Evolutionary conservation across 1,140 invertebrate genomes (phyloP).

Genomic region (Drosophila burlai): DNA sequence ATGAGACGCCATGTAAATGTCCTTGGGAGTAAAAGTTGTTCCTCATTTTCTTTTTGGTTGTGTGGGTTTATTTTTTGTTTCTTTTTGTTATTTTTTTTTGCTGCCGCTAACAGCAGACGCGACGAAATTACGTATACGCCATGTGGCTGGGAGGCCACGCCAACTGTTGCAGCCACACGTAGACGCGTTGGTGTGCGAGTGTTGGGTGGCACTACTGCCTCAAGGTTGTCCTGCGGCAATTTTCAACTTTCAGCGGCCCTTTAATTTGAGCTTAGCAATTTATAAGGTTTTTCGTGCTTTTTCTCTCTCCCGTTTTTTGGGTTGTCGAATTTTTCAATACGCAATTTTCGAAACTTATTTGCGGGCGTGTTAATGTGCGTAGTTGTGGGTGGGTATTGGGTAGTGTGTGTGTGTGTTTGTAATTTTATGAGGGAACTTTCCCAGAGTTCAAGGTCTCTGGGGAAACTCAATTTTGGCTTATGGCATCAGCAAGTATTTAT

Average conservation of each 20-base stretch:
- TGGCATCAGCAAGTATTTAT: conserved; percentile 17
- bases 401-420: neutral
- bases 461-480: conserved; percentile 16
- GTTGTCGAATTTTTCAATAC: conserved; percentile 32
- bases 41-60: conserved; percentile 38
- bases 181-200: conserved; percentile 12
- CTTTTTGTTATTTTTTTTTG: conserved; percentile 35
- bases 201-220: conserved; percentile 16
- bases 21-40: conserved; percentile 59
- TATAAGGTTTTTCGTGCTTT: conserved; percentile 34
- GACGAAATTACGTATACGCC: conserved; percentile 68
- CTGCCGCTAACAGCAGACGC: conserved; percentile 61
- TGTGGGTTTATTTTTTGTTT: conserved; percentile 15
- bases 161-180: conserved; percentile 67
- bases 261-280: conserved; percentile 68
- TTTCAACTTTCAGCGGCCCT: conserved; percentile 46
- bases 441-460: conserved; percentile 22
- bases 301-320: neutral
- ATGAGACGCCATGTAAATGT: conserved; percentile 54
- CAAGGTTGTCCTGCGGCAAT: conserved; percentile 54
- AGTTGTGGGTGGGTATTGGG: neutral
- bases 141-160: conserved; percentile 44
- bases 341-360: conserved; percentile 40
- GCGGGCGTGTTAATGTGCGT: conserved; percentile 23
- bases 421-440: neutral